Evolutionary conservation across 2,797 vertebrate genomes (phyloP), one percentile per base, ranked within the genome.

Genomic region (Spea hammondii): DNA sequence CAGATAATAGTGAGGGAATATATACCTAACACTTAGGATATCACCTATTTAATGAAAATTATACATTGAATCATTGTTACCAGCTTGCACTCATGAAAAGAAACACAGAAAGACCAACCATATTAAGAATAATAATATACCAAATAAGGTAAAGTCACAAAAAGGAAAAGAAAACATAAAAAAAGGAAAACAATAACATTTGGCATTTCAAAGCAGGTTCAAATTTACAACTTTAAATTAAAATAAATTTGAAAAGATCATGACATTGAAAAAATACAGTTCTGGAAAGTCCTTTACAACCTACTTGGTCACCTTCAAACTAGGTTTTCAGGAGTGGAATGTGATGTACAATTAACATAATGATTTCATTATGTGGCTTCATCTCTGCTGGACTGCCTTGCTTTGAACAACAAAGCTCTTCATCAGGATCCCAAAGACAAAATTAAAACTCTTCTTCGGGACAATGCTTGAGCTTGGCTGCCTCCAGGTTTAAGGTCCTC

Each of bases 301-400:
- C 51, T 77, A 54, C 73, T 77, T 77, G 74, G 64, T 81, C 74
- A 77, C 79, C 79, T 81, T 81, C 65, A 81, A 77, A 54, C 74
- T 55, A 54, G 67, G 64, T 49, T 77, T 54, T 72, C 54, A 44
- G 69, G 55, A 54, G 68, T 46, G 74, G 79, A 72, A 67, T 46
- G n/a, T 69, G 74, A 68, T 53, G 54, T 64, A 73, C 48, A 71
- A n/a, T 77, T 44, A 54, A 51, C 60, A 53, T 47, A 73, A 80
- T 72, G 55, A 49, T 74, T 80, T 75, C 78, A 32, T 32, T 32
- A 32, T 7, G 55, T 57, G 59, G 32, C 59, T 62, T 62, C 59
- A 77, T 81, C 70, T 68, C 64, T 62, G 53, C 17, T 60, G 54
- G 62, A 77, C 54, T 73, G 51, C 64, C 55, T 72, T 74, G 59